Base-by-base conservation (phyloP, 2,888 invertebrate genomes). In the Himalopsyche kuldschensis region DNA sequence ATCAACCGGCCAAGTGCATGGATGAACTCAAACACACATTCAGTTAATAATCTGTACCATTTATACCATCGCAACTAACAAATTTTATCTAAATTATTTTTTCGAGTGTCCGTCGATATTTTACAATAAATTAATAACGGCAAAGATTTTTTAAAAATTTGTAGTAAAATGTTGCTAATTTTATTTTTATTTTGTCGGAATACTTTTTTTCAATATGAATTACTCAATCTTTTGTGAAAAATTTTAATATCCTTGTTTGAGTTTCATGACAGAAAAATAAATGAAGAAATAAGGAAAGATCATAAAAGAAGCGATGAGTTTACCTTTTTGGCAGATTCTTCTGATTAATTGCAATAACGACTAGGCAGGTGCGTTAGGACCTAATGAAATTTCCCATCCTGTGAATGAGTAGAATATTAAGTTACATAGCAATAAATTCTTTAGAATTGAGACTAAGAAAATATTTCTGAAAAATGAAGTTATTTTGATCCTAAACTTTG, bases 301-400 rank as follows among this genome's bases (percentile, higher is more conserved):
- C n/a, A 48, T 4, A 48, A 48, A 48, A 20, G 24, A 20, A 6
- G 20, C 69, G 10, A 15, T 55, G 24, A 55, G 69, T 69, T 69
- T 11, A 11, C 30, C 69, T 55, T 69, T 69, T 78, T 17, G 47
- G 47, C 11, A 46, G 78, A 78, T 47, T 47, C n/a, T 30, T 41
- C 24, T 78, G 78, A 78, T 78, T 41, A 78, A 78, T 78, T 46
- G 41, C 48, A 27, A 27, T 27, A 69, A 27, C 69, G 69, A 27
- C 69, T 27, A 15, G 69, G 69, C 24, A 78, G 78, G 15, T 78
- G 46, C 41, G 78, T 5, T n/a, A 76, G 17, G 55, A 76, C 69
- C 78, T 69, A 82, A 82, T 78, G 82, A 82, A 78, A 82, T 78
- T 78, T 82, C 76, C 63, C 69, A n/a, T 78, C 35, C 20, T 20